Evolutionary conservation across 2,797 vertebrate genomes (phyloP), one percentile per base, ranked within the genome.

Genomic region (Protosalanx chinensis): DNA sequence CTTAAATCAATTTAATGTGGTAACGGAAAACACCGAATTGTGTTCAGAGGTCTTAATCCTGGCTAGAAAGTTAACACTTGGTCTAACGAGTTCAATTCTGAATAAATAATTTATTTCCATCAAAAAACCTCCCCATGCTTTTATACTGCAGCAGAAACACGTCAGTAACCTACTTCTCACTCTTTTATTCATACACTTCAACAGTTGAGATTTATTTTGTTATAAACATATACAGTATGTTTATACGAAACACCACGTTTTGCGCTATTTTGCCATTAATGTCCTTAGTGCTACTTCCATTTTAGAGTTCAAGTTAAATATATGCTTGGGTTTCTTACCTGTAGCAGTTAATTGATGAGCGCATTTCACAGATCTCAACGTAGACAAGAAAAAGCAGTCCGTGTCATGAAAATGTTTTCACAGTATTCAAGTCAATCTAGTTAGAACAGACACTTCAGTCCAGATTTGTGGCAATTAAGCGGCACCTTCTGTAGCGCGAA

Each of bases 291-390:
- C 8, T 18, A 4, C 8, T 51, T 27, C 23, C 1, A n/a, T 16
- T n/a, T 1, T 16, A 46, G 41, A 46, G 12, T 56, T 16, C 5
- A 1, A 56, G 6, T 78, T 75, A 60, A 68, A 77, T 59, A 6
- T 1, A 16, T 72, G n/a, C n/a, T 23, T 80, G 71, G 56, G 59
- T 27, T 67, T 70, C 89, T 89, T 90, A 93, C 92, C 92, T 91
- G 86, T 69, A 70, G 57, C 49, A 64, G 79, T 58, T 64, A 74
- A 76, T 75, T 53, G 49, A 58, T 64, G 71, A 35, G 79, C 58
- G 71, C 83, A 84, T 86, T 74, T 78, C 82, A 76, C 30, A 56
- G 18, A 71, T 72, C 71, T 77, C 70, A 78, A 76, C 73, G 74
- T 80, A 75, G 66, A 58, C 18, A 74, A 73, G 63, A 64, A 76